Evolutionary conservation across 2,888 invertebrate genomes (phyloP), one percentile per base, ranked within the genome.

Genomic region (Lamellibrachia satsuma): DNA sequence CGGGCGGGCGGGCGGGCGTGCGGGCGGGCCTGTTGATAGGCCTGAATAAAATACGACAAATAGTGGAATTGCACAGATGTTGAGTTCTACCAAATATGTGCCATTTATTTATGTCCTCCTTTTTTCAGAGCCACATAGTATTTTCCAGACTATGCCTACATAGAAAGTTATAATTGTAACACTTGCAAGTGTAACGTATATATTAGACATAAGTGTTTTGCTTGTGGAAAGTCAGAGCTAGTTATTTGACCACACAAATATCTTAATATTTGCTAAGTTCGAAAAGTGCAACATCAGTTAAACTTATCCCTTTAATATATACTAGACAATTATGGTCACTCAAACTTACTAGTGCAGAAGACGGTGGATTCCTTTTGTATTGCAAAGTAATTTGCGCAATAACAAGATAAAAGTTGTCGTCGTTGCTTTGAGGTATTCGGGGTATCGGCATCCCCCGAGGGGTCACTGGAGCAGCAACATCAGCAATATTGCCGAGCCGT

Each of bases 371-470:
- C 15, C 75, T 39, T 39, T 39, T 39, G 39, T 39, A 75, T 22
- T 75, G 75, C n/a, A 22, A 2, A 6, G 6, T 15, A 75, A 22
- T 75, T 6, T 75, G 75, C 22, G 15, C 22, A 22, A 60, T 60
- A 60, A 22, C 22, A 75, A 75, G 75, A 22, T 22, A 75, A 3
- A 75, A 22, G 75, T 22, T 4, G n/a, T 22, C 22, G 22, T 27
- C 7, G 55, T 91, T 52, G 9, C 92, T 91, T 97, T 97, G 95
- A 98, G 98, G 95, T 99, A 98, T 97, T 97, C 98, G 15, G 99
- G 98, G 95, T 98, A 98, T 96, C 97, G 99, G 96, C 97, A 98
- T 95, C 97, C 98, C 52, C 98, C 97, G 1, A 96, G 96, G 52
- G 92, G 27, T 15, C 75, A 90, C 11, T 92, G 92, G n/a, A 91